Percentiles rank a stretch among this genome's conserved stretches.
Conservation (phyloP, 2,888 invertebrate genomes). For the Timema podura region DNA sequence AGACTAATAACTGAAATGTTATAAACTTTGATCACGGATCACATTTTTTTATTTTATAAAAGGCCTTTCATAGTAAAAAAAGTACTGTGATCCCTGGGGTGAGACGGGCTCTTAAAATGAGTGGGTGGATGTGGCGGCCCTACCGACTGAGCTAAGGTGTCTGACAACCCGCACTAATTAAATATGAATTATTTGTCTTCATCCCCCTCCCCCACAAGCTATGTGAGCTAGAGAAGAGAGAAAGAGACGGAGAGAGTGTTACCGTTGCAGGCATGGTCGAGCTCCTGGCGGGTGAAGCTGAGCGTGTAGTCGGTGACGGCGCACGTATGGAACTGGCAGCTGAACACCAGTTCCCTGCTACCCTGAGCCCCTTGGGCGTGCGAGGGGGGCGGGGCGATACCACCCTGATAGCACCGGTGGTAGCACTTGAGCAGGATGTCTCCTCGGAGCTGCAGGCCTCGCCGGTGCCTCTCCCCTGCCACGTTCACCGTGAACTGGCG, state of each 20-base stretch:
- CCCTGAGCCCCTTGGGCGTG: conserved; percentile 13
- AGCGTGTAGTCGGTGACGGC: conserved; percentile 82
- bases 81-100: too few relatives aligned
- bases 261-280: conserved; percentile 83
- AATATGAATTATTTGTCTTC: too few relatives aligned
- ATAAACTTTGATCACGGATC: too few relatives aligned
- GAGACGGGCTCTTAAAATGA: too few relatives aligned
- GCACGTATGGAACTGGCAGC: conserved; percentile 92
- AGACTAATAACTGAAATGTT: too few relatives aligned
- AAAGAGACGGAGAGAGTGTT: background rate
- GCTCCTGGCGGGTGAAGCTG: conserved; percentile 78
- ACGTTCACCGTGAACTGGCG: conserved; percentile 66
- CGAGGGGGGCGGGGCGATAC: conserved; percentile 29
- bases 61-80: too few relatives aligned
- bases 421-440: conserved; percentile 91
- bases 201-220: too few relatives aligned
- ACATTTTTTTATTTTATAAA: too few relatives aligned
- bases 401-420: conserved; percentile 50
- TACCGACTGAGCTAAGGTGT: too few relatives aligned
- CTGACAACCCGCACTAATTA: too few relatives aligned
- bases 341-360: conserved; percentile 67
- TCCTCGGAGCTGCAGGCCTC: conserved; percentile 73
- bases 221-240: too few relatives aligned
- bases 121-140: too few relatives aligned
- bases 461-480: conserved; percentile 56